These are phyloP conservation scores for Calliopum simillimum DNA, from an alignment of 2,888 invertebrate genomes.

Conservation along the genomic window DNA sequence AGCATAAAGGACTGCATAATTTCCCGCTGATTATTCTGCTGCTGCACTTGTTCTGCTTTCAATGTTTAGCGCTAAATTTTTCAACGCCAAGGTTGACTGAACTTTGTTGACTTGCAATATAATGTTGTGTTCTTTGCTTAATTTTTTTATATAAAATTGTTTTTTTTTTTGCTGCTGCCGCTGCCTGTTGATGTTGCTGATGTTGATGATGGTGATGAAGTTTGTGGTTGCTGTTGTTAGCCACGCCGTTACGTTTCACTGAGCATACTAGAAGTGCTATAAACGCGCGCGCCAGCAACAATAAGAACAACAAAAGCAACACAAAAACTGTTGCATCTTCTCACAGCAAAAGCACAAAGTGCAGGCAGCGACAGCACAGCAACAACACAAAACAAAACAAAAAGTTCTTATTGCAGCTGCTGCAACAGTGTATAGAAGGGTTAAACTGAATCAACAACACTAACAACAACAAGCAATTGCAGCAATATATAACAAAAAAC, in stretches of 20 bases:
- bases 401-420: neutral
- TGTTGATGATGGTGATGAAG: conserved; percentile 9
- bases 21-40: too few species aligned
- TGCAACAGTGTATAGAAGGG: neutral
- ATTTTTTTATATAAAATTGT: neutral
- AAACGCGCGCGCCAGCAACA: conserved; percentile 20
- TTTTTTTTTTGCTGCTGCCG: neutral
- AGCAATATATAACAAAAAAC: too few species aligned
- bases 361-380: too few species aligned
- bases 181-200: neutral
- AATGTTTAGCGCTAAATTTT: too few species aligned
- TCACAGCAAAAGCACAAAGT: too few species aligned
- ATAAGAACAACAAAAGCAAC: neutral
- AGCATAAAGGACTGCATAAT: too few species aligned
- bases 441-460: too few species aligned
- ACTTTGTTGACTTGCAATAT: conserved; percentile 29
- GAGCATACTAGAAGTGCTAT: conserved; percentile 10
- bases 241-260: neutral
- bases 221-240: conserved; percentile 5
- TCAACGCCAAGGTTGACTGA: neutral
- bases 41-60: neutral
- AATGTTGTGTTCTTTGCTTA: neutral
- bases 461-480: too few species aligned
- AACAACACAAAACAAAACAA: conserved; percentile 9
- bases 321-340: neutral